Evolutionary conservation across 1,140 invertebrate genomes (phyloP), one percentile per base, ranked within the genome.

Genomic region (Saccostrea glomerata): DNA sequence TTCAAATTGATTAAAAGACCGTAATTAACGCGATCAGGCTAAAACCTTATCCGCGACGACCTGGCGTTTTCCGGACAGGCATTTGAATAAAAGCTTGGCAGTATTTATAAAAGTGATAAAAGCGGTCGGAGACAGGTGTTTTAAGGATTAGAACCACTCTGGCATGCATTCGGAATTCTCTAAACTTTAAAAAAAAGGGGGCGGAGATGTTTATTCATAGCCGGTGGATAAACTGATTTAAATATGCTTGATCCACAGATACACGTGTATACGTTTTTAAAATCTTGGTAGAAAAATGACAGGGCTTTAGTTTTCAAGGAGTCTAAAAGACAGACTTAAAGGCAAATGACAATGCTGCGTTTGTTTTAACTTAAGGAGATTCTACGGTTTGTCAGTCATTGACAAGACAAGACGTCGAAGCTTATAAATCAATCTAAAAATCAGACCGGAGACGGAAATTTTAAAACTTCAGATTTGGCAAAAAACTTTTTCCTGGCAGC

Each of bases 11-110:
- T 77, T 36, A 77, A 25, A 77, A 77, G 25, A 77, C 70, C 70
- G 70, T 77, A 77, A 77, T 77, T 77, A 77, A 77, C 70, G 30
- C 70, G 70, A 77, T 77, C 70, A 77, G 25, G 70, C 70, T 77
- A 77, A 77, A 77, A 77, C 70, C 70, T 77, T 30, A 77, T 77
- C 70, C 70, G 70, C 70, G 70, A 77, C 70, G 70, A 77, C 70
- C 70, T 36, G 70, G 70, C 23, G 70, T 36, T 77, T 77, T 77
- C 70, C 70, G 70, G 70, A 77, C 70, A 36, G 70, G 23, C 30
- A 77, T 25, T 77, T 25, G 30, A 77, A 15, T 25, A 77, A 36
- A 77, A 36, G 60, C 25, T 17, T 77, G 70, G 25, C 25, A 25
- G 23, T 63, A 63, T 63, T 63, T 77, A 30, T 30, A 30, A 36